Conservation (phyloP, 2,113 vertebrate genomes). For the Lagopus leucura region DNA sequence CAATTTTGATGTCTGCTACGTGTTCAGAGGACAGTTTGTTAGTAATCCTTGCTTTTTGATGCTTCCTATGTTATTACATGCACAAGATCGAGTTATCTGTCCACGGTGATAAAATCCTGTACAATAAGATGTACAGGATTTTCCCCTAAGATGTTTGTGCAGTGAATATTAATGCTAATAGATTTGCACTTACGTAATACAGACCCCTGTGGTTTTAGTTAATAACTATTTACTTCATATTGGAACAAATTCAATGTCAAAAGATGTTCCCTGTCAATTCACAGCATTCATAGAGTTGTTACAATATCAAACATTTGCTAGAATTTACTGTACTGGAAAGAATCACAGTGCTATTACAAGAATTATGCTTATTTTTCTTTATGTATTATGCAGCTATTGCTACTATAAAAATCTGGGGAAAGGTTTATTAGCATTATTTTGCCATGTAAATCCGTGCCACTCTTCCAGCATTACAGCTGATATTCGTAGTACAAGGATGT, state of each 20-base stretch:
- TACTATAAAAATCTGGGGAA: neutral
- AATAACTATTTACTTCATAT: neutral
- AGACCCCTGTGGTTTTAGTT: neutral
- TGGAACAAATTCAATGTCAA: neutral
- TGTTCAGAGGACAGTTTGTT: neutral
- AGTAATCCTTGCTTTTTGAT: neutral
- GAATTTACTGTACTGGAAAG: neutral
- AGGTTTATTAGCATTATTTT: conserved; percentile 4
- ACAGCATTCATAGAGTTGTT: neutral
- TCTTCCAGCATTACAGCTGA: neutral
- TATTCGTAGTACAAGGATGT: neutral
- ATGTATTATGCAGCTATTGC: neutral
- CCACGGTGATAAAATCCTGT: neutral
- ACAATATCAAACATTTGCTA: neutral
- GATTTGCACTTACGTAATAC: neutral
- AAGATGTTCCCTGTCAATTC: neutral
- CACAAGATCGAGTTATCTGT: neutral
- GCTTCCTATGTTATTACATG: neutral
- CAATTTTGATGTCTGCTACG: neutral
- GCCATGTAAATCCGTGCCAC: neutral
- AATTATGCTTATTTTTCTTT: neutral
- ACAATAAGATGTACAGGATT: neutral
- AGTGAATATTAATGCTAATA: neutral
- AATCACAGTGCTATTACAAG: neutral
- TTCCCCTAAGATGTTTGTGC: neutral